Evolutionary conservation across 2,113 vertebrate genomes (phyloP), one percentile per base, ranked within the genome.

Genomic region (Lampris incognitus): DNA sequence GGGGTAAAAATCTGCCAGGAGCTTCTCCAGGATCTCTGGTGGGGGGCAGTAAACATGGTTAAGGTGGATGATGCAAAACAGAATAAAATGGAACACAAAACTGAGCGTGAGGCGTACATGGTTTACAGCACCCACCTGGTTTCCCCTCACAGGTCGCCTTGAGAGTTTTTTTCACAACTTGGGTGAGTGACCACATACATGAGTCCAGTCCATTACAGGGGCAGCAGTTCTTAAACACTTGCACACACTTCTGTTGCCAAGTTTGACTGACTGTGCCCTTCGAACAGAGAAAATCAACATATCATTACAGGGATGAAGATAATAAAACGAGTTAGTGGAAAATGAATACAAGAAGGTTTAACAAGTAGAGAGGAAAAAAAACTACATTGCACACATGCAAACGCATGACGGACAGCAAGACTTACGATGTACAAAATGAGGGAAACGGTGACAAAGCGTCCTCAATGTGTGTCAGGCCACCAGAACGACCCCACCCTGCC

Each of bases 161-260:
- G 48, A 95, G 73, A n/a, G 95, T 54, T 75, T 80, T 91, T 84
- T 94, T 95, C 4, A 95, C 75, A 36, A 95, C 11, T 3, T 75
- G 52, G 0, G 93, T 93, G 55, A 97, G 79, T 0, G 93, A 94
- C 89, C 93, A 93, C 46, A 98, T 89, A 77, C 95, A 96, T 51
- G 63, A 74, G 2, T 90, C 83, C 48, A 92, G 38, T 11, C 85
- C 76, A 10, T 64, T 0, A 68, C 68, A 49, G 38, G 69, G 52
- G 9, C 13, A 0, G 1, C 70, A 41, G 3, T 71, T 64, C 76
- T 77, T 54, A 86, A 98, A 93, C 1, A 72, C 67, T 66, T 92
- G 78, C 40, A 90, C 61, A 79, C 92, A 96, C 40, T 85, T 94
- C 78, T 76, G 39, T 62, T 94, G 81, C 96, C 97, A 98, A 10